Evolutionary conservation across 1,140 invertebrate species (phyloP), one percentile per base, ranked within the genome.

Genomic region (Hyposmocoma kahamanoa): DNA sequence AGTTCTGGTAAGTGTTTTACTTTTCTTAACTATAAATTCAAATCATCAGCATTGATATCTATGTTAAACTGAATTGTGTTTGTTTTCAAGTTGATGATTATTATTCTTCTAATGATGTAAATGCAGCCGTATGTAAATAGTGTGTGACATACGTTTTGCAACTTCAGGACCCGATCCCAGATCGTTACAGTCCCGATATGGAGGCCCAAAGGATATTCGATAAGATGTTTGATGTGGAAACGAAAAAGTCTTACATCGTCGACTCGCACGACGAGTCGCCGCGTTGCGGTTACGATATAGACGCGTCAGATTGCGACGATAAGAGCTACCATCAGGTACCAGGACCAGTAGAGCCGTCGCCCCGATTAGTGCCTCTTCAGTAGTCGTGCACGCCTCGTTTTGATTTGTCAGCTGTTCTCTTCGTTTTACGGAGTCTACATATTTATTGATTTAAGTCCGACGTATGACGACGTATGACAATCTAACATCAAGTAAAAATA

Each of bases 151-250:
- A 75, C 61, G 66, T 79, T 85, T 83, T 83, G 65, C 67, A 69
- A 79, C 82, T 83, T 73, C 82, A 85, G 82, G 82, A 76, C 47
- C 65, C 78, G 60, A 80, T 85, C 67, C 79, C 72, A 71, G 82
- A 82, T 83, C 75, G 82, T 72, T 86, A 84, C 83, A 86, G 77
- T 78, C 82, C 80, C 61, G 82, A 86, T 76, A 76, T 82, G 73
- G 80, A 84, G 67, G 79, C 80, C 61, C 80, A 86, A 76, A 72
- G 79, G 75, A 84, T 86, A 53, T 86, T 86, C 76, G 83, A 86
- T 84, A 86, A 86, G 80, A 86, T 86, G 80, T 86, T 86, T 72
- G 80, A 84, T 71, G 73, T 81, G 50, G 82, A 84, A 57, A 65
- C 76, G 59, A 85, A 83, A 83, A 83, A 72, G 58, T 79, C 73